Base-by-base conservation (phyloP, 2,113 vertebrate genomes). In the Limanda limanda region DNA sequence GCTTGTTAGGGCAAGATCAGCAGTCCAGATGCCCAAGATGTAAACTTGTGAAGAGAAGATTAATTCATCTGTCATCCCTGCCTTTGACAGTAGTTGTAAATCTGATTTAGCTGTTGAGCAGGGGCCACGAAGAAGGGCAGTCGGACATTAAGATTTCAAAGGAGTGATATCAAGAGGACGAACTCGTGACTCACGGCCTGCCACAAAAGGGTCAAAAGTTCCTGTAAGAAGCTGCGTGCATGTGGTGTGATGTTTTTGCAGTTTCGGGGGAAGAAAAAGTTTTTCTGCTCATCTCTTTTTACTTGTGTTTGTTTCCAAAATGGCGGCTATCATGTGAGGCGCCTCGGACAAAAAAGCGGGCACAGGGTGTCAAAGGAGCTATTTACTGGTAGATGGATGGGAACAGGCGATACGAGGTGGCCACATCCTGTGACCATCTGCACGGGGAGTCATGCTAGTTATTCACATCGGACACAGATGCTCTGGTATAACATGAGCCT, bases 51-150 rank as follows among this genome's bases (percentile, higher is more conserved):
- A 96, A 94, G 93, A 92, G 90, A 95, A 95, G 95, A 97, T 96
- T 94, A 95, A 96, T 97, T 95, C 94, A 91, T 94, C 94, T 96
- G 95, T 96, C 96, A 95, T 95, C 92, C 92, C 91, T 1, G 91
- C 88, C 92, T 96, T 93, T 96, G 96, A 95, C 95, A 95, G 95
- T 93, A 94, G 95, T 94, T 95, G 94, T 96, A 96, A 96, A 97
- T 96, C 94, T 95, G 95, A 95, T 96, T 96, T 95, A 92, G 91
- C 92, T 91, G 87, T 77, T 90, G 90, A 94, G 92, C 90, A 86
- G 91, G 91, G 93, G 88, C 72, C 89, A 91, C 84, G 79, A 86
- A 78, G 82, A 82, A 86, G 91, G 86, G 83, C 88, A 90, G 83
- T 79, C 79, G 84, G 85, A 90, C 91, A 85, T 93, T 89, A 88